These are phyloP conservation scores for Coenonympha glycerion DNA, from an alignment of 2,888 invertebrate species.

Conservation along the genomic window DNA sequence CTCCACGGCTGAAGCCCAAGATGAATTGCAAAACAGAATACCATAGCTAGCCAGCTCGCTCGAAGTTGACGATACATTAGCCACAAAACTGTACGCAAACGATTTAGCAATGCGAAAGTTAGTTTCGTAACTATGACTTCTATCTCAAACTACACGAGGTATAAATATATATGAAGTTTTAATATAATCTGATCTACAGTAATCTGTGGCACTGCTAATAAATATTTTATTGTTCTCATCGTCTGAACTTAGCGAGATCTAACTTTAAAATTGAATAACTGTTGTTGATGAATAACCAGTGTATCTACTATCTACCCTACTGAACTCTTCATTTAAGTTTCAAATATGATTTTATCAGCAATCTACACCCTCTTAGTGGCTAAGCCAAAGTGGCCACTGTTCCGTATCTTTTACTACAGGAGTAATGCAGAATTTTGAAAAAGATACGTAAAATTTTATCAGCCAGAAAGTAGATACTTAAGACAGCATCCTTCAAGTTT, in stretches of 20 bases:
- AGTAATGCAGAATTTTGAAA: no score
- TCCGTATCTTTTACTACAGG: no score
- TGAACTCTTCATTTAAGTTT: no score
- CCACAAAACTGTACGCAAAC: conserved; percentile 15
- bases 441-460: no score
- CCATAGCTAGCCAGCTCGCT: conserved; percentile 3
- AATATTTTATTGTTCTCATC: not conserved
- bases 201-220: not conserved
- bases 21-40: conserved; percentile 8
- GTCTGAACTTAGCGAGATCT: not conserved
- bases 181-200: conserved; percentile 12
- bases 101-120: conserved; percentile 22
- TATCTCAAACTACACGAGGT: conserved; percentile 15
- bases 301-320: no score
- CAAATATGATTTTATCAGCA: no score
- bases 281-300: not conserved
- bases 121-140: conserved; percentile 23
- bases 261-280: no score
- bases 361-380: no score
- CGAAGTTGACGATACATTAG: conserved; percentile 18
- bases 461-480: no score
- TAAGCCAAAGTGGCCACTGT: no score
- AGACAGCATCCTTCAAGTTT: not conserved
- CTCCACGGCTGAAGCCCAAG: not conserved
- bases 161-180: conserved; percentile 22